A percentile compares a stretch with the other conserved stretches of the same genome.
phyloP scores from a whole-genome alignment of 2,888 invertebrate genomes.

The Aleiodes alternator region DNA sequence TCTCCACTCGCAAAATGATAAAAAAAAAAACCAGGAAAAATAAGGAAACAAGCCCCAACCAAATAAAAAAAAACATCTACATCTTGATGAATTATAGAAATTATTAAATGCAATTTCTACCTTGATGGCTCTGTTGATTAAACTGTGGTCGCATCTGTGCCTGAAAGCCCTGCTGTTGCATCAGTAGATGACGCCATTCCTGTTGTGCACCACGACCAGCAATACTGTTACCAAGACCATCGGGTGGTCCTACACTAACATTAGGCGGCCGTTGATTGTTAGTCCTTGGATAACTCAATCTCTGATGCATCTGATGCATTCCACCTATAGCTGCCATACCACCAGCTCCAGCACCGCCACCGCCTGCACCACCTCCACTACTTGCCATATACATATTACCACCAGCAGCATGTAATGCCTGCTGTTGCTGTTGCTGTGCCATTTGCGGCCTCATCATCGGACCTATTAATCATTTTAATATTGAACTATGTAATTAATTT shows the following conservation, averaged over 20 bases:
- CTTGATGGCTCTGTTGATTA: slow-evolving; percentile 76
- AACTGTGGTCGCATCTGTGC: slow-evolving; percentile 74
- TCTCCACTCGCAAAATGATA: no score
- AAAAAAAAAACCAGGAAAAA: no score
- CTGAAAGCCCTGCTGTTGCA: slow-evolving; percentile 78
- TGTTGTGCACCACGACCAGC: slow-evolving; percentile 75
- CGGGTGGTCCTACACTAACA: slow-evolving; percentile 78
- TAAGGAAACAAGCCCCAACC: neutral
- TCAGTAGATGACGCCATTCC: slow-evolving; percentile 82
- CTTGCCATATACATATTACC: slow-evolving; percentile 74
- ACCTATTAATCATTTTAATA: slow-evolving; percentile 70
- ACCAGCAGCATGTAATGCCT: slow-evolving; percentile 72
- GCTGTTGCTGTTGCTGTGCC: slow-evolving; percentile 80
- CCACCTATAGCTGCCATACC: slow-evolving; percentile 74
- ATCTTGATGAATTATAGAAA: neutral
- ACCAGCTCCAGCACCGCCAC: slow-evolving; percentile 59
- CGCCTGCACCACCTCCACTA: slow-evolving; percentile 57
- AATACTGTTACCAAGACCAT: slow-evolving; percentile 77
- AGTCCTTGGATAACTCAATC: slow-evolving; percentile 74
- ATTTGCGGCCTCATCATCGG: slow-evolving; percentile 84
- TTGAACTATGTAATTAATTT: slow-evolving; percentile 16
- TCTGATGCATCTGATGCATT: slow-evolving; percentile 75
- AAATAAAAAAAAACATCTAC: neutral
- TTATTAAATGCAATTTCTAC: slow-evolving; percentile 58
- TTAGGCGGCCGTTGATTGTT: slow-evolving; percentile 79